A percentile compares a stretch with the other conserved stretches of the same genome.
Evolutionary conservation across 2,797 vertebrate species (phyloP).

Genomic region (Danio jaintianensis): DNA sequence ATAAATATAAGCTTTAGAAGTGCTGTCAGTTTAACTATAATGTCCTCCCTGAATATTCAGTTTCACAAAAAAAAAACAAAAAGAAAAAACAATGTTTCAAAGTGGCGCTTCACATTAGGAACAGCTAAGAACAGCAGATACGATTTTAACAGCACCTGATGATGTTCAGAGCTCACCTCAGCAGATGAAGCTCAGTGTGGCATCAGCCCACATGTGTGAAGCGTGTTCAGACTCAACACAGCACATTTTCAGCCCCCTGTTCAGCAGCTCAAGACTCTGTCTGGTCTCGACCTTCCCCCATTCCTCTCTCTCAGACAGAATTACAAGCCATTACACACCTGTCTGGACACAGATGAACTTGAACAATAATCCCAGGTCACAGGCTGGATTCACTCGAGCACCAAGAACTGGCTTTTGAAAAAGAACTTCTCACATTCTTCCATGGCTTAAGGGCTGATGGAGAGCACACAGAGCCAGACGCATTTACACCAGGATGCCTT

Average conservation of each 20-base stretch:
- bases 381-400: constrained; percentile 41
- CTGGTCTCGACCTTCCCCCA: constrained; percentile 14
- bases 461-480: constrained; percentile 37
- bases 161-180: neutral
- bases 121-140: neutral
- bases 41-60: neutral
- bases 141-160: neutral
- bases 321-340: constrained; percentile 61
- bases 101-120: neutral
- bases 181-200: neutral
- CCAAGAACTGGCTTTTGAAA: constrained; percentile 47
- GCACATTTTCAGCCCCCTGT: constrained; percentile 15
- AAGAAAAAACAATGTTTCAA: neutral
- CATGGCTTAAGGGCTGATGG: constrained; percentile 55
- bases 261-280: constrained; percentile 32
- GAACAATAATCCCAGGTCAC: constrained; percentile 58
- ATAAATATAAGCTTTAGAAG: neutral
- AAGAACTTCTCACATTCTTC: constrained; percentile 57
- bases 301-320: constrained; percentile 44
- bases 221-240: constrained; percentile 19
- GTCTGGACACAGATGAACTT: constrained; percentile 63
- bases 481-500: constrained; percentile 4
- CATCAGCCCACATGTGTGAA: constrained; percentile 20
- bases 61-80: neutral
- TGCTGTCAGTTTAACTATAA: neutral